Conservation (phyloP, 2,797 vertebrate species). For the Macroramphosus scolopax region DNA sequence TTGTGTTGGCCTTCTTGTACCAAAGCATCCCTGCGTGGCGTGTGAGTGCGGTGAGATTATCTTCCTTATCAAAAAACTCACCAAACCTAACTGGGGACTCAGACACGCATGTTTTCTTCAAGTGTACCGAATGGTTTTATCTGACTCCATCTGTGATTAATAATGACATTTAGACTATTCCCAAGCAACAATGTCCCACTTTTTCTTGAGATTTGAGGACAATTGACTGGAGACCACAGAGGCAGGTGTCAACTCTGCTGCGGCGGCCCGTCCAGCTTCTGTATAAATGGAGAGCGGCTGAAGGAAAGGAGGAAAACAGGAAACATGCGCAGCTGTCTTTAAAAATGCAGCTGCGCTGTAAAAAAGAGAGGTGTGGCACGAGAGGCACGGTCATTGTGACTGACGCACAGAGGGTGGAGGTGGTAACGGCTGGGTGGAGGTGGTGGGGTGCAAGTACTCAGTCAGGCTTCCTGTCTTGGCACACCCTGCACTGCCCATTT, state of each 20-base stretch:
- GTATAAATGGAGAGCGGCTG: constrained; percentile 7
- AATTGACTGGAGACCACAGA: constrained; percentile 2
- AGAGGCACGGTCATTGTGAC: constrained; percentile 28
- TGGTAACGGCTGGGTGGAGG: constrained; percentile 1
- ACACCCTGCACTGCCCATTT: constrained; percentile 74
- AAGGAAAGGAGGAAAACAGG: constrained; percentile 43
- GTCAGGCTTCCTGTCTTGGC: constrained; percentile 74
- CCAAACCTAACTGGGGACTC: too few species aligned
- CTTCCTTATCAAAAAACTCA: too few species aligned
- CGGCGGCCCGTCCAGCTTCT: constrained; percentile 8
- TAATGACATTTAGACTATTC: too few species aligned
- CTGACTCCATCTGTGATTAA: too few species aligned
- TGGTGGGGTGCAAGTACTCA: constrained; percentile 30
- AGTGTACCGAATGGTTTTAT: too few species aligned
- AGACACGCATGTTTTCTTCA: too few species aligned
- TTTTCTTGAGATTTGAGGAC: background rate
- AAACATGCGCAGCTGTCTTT: constrained; percentile 17
- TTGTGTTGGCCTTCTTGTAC: too few species aligned
- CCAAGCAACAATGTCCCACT: too few species aligned
- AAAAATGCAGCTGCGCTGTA: constrained; percentile 27
- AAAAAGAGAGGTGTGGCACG: constrained; percentile 8
- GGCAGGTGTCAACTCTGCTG: background rate
- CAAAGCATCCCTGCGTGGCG: too few species aligned
- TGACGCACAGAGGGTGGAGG: constrained; percentile 22
- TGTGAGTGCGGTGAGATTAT: too few species aligned